Percentiles rank a stretch among this genome's conserved stretches.
phyloP scores from a whole-genome alignment of 2,797 vertebrate genomes.

The Lepidocolaptes lacrymiger region DNA sequence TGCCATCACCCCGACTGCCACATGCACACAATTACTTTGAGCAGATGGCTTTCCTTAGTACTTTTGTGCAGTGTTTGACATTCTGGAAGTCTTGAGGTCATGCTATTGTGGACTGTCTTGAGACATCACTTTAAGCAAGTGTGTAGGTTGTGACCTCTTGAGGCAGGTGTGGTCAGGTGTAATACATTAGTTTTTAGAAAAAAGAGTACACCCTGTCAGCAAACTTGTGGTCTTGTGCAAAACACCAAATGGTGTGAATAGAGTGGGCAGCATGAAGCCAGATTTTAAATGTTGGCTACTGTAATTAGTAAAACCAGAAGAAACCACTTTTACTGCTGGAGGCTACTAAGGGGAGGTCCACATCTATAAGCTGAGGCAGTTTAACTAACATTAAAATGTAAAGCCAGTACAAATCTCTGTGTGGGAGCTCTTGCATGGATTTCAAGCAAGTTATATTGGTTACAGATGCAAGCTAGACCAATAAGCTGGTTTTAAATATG shows the following conservation, averaged over 20 bases:
- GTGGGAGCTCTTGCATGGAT: neutral
- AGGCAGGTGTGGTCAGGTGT: neutral
- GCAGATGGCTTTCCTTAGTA: neutral
- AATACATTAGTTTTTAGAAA: neutral
- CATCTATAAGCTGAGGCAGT: neutral
- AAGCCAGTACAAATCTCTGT: neutral
- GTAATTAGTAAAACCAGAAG: neutral
- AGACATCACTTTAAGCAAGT: neutral
- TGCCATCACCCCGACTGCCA: fast-evolving
- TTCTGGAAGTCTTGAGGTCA: neutral
- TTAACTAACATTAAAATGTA: neutral
- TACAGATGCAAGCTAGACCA: constrained; percentile 4
- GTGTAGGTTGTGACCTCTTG: neutral
- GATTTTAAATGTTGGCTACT: neutral
- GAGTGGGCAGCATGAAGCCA: neutral
- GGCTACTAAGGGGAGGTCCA: neutral
- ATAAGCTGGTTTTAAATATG: neutral
- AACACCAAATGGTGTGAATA: neutral
- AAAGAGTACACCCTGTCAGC: neutral
- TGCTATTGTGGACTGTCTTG: neutral
- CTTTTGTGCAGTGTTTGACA: neutral
- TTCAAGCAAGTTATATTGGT: neutral
- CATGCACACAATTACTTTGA: neutral
- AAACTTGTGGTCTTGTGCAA: neutral
- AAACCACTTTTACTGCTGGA: neutral